Evolutionary conservation across 1,140 invertebrate species (phyloP).

Genomic region (Drosophila repleta): DNA sequence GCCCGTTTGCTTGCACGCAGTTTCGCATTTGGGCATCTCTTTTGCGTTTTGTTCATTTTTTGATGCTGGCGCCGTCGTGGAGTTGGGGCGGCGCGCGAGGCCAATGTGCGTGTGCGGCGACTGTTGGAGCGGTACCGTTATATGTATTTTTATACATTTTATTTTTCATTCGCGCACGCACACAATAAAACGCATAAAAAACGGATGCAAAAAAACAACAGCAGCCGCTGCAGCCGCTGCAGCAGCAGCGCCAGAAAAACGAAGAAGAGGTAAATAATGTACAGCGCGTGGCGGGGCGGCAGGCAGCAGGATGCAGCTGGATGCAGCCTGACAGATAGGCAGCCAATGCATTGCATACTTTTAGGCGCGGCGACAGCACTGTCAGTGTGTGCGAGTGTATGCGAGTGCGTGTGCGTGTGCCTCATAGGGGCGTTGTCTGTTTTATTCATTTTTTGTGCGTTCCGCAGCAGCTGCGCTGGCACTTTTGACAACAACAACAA

Average conservation of each 20-base stretch:
- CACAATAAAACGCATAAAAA: conserved; percentile 81
- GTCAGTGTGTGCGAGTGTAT: conserved; percentile 1
- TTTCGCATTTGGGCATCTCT: conserved; percentile 80
- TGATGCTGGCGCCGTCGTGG: conserved; percentile 32
- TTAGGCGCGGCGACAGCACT: conserved; percentile 68
- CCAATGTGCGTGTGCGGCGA: conserved; percentile 33
- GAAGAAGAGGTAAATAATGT: conserved; percentile 80
- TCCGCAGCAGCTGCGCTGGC: conserved; percentile 26
- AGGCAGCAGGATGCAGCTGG: background rate
- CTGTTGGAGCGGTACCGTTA: conserved; percentile 77
- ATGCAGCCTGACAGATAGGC: conserved; percentile 58
- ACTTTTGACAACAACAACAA: conserved; percentile 19
- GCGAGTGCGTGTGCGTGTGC: conserved; percentile 9
- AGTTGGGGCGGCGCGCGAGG: conserved; percentile 24
- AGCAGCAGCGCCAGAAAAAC: conserved; percentile 58
- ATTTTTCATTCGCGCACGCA: conserved; percentile 82
- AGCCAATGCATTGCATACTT: conserved; percentile 76
- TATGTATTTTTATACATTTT: conserved; percentile 82
- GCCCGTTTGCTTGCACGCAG: conserved; percentile 76
- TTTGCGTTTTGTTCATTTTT: conserved; percentile 82
- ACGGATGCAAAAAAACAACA: background rate
- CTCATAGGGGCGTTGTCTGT: conserved; percentile 69
- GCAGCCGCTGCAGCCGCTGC: conserved; percentile 6
- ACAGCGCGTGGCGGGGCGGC: conserved; percentile 37
- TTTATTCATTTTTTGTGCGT: conserved; percentile 79